These are phyloP conservation scores for Dione juno DNA, from an alignment of 2,888 invertebrate species.

Conservation along the genomic window DNA sequence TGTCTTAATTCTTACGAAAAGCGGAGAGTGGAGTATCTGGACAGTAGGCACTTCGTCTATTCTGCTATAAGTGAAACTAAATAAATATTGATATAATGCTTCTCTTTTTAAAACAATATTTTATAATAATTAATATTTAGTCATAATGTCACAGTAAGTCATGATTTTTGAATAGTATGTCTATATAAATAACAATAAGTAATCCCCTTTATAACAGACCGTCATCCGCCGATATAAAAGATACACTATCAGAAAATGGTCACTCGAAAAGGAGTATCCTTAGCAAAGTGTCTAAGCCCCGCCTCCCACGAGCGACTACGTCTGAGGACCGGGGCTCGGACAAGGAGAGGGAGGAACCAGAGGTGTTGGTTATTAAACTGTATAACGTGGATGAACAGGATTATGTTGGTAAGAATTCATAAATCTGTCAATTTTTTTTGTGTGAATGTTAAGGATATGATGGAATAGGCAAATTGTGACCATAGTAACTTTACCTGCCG, in stretches of 20 bases:
- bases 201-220: constrained; percentile 51
- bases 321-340: constrained; percentile 49
- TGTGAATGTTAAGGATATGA: no score
- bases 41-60: no score
- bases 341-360: constrained; percentile 61
- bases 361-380: constrained; percentile 74
- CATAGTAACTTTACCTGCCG: no score
- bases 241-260: constrained; percentile 64
- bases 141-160: no score
- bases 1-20: no score
- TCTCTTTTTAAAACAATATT: no score
- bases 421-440: neutral
- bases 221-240: constrained; percentile 60
- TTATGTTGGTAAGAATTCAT: constrained; percentile 68
- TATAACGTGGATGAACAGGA: constrained; percentile 71
- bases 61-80: no score
- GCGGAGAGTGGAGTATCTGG: no score
- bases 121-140: no score
- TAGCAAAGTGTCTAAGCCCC: constrained; percentile 68
- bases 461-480: no score
- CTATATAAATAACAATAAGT: neutral
- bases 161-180: no score
- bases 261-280: constrained; percentile 67
- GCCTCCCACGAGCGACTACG: constrained; percentile 64
- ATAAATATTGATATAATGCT: no score